Evolutionary conservation across 2,888 invertebrate genomes (phyloP), one percentile per base, ranked within the genome.

Genomic region (Lycocerus yunnanus): DNA sequence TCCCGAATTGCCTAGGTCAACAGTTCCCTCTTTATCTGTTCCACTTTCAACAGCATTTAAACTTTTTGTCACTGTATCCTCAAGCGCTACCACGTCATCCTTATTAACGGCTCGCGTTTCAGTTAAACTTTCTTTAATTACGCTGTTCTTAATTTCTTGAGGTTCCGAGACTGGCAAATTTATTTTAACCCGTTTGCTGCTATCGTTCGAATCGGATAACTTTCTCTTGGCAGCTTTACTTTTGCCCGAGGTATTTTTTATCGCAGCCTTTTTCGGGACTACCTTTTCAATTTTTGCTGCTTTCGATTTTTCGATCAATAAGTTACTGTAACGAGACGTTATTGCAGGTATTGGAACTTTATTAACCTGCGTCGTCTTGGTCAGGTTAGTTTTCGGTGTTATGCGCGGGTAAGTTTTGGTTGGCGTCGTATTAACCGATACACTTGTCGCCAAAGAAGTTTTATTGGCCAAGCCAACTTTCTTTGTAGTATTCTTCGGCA

Each of bases 321-420:
- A 71, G 59, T 60, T 58, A 59, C 60, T 82, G 79, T 84, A 85
- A 21, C 80, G 80, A 13, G 86, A 85, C 8, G 84, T 83, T 66
- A 87, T 80, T 1, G 87, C 86, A 5, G 87, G 86, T 70, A 88
- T 88, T 9, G 87, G 87, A 16, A 88, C 84, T 81, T 87, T 88
- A 81, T 87, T 87, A 6, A 85, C 83, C 77, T 86, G 87, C 3
- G 86, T 86, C 2, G 87, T 86, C 77, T 80, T 82, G 2, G 87
- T 87, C 15, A 84, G 69, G 68, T 82, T 84, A n/a, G 78, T 77
- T 75, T 83, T 83, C 6, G 78, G 77, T 61, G 67, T 69, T 65
- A 77, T 74, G 3, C 20, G 58, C 15, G 72, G 43, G 16, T 73
- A 68, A 14, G 68, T 20, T 27, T 75, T 75, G 1, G 66, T 69